phyloP scores from a whole-genome alignment of 2,113 vertebrate genomes.

The Scopus umbretta region DNA sequence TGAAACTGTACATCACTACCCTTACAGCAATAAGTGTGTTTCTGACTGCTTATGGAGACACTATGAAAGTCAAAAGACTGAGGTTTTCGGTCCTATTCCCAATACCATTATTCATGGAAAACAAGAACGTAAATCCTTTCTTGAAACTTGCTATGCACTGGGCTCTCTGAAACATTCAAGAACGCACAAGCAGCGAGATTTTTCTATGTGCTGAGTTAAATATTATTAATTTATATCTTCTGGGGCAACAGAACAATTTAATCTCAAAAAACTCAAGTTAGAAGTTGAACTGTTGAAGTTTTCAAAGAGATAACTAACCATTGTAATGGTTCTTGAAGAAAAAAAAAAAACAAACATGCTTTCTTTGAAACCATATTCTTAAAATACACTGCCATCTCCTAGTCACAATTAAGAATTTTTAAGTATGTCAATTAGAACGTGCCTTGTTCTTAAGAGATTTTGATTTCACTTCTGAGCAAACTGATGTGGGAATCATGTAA shows the following conservation, averaged over 20 bases:
- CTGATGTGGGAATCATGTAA: background rate
- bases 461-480: constrained; percentile 9
- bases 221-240: background rate
- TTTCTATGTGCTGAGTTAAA: background rate
- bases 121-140: background rate
- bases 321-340: background rate
- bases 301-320: background rate
- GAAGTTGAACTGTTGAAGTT: background rate
- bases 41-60: background rate
- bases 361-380: background rate
- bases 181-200: background rate
- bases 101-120: background rate
- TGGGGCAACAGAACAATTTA: background rate
- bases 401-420: background rate
- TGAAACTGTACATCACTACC: accelerated
- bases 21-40: background rate
- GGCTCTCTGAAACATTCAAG: background rate
- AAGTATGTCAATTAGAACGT: background rate
- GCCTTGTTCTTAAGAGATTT: background rate
- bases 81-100: background rate
- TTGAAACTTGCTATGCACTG: background rate
- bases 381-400: background rate
- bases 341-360: background rate
- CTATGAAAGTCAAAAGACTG: background rate
- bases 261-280: background rate